These are phyloP conservation scores for Raja brachyura DNA, from an alignment of 2,113 vertebrate species.

Conservation along the genomic window DNA sequence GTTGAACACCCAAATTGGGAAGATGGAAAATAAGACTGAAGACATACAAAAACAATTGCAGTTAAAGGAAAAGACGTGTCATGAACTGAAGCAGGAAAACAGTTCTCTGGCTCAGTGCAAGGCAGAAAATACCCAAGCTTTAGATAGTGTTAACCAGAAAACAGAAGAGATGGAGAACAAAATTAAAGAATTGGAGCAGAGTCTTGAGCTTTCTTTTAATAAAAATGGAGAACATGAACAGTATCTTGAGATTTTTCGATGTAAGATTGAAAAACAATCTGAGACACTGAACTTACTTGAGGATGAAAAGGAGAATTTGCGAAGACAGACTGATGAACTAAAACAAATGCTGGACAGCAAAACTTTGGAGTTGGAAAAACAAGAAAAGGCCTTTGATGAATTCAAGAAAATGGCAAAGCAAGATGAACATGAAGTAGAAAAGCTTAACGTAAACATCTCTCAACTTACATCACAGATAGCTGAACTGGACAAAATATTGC, in stretches of 20 bases:
- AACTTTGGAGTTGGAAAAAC: slow-evolving; percentile 61
- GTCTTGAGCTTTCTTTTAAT: slow-evolving; percentile 45
- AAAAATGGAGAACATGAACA: slow-evolving; percentile 62
- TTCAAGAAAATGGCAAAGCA: slow-evolving; percentile 56
- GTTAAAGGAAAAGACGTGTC: slow-evolving; percentile 60
- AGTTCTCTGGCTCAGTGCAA: slow-evolving; percentile 65
- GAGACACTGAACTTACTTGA: slow-evolving; percentile 57
- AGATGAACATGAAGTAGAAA: slow-evolving; percentile 66
- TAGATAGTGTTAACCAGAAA: slow-evolving; percentile 59
- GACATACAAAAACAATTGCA: slow-evolving; percentile 55
- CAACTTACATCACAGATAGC: slow-evolving; percentile 60
- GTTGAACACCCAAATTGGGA: slow-evolving; percentile 56
- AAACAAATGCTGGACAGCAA: slow-evolving; percentile 62
- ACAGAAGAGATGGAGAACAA: slow-evolving; percentile 60
- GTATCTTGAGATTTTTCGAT: slow-evolving; percentile 53
- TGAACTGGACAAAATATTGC: slow-evolving; percentile 58
- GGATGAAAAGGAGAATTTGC: slow-evolving; percentile 58
- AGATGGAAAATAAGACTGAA: slow-evolving; percentile 57
- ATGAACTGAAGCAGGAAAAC: slow-evolving; percentile 59
- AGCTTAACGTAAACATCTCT: slow-evolving; percentile 58
- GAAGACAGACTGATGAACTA: slow-evolving; percentile 58
- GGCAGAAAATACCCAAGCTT: slow-evolving; percentile 60
- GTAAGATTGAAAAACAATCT: slow-evolving; percentile 45
- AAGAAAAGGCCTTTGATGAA: slow-evolving; percentile 55
- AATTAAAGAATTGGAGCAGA: slow-evolving; percentile 61